Evolutionary conservation across 2,888 invertebrate genomes (phyloP).

Genomic region (Protodeltote pygarga): DNA sequence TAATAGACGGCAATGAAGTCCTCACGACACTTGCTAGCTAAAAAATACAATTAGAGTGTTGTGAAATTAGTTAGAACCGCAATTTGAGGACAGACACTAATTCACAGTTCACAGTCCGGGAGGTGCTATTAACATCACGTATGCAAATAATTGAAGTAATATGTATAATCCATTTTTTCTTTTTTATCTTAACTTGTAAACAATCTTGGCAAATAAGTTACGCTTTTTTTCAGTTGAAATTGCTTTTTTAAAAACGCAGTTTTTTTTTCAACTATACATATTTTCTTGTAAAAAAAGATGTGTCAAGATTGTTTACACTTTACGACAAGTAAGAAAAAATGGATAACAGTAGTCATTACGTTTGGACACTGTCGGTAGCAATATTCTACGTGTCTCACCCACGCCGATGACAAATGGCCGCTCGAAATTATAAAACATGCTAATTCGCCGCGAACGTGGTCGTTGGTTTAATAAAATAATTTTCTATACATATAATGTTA

Average conservation of each 20-base stretch:
- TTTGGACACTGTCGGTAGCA: slow-evolving; percentile 45
- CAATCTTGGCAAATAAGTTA: too few relatives aligned
- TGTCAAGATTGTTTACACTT: too few relatives aligned
- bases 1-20: slow-evolving; percentile 75
- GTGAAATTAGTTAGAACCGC: slow-evolving; percentile 69
- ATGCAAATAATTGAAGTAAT: slow-evolving; percentile 67
- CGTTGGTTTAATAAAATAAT: slow-evolving; percentile 65
- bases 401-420: slow-evolving; percentile 65
- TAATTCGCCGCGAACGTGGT: slow-evolving; percentile 64
- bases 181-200: too few relatives aligned
- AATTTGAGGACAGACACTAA: slow-evolving; percentile 69
- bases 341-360: slow-evolving; percentile 33
- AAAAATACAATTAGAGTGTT: slow-evolving; percentile 70
- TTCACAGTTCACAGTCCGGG: slow-evolving; percentile 55
- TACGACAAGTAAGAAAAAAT: neutral
- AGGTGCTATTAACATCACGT: slow-evolving; percentile 59
- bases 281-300: too few relatives aligned
- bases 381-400: slow-evolving; percentile 55
- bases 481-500: slow-evolving; percentile 65
- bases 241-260: too few relatives aligned
- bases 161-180: slow-evolving; percentile 15
- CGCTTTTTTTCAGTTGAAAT: too few relatives aligned
- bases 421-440: slow-evolving; percentile 66
- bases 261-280: too few relatives aligned
- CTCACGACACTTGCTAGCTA: slow-evolving; percentile 66